A percentile compares a stretch with the other conserved stretches of the same genome.
phyloP scores from a whole-genome alignment of 2,113 vertebrate genomes.

The Mirounga angustirostris region DNA sequence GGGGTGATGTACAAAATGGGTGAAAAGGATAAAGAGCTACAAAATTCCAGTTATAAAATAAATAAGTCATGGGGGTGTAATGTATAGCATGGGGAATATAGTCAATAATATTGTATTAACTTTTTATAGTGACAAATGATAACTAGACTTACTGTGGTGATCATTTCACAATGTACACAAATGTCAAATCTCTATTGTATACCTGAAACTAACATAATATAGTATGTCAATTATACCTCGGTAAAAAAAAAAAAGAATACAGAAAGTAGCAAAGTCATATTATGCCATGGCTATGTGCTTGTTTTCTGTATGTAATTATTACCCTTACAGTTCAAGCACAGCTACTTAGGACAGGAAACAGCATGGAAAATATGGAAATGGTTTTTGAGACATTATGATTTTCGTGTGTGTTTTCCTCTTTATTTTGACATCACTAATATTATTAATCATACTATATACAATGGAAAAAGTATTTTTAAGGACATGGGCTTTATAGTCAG shows the following conservation, averaged over 20 bases:
- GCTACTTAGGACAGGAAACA: not conserved
- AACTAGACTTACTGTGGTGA: not conserved
- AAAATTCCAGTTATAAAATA: not conserved
- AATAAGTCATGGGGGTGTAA: not conserved
- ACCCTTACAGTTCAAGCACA: not conserved
- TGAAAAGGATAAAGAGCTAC: not conserved
- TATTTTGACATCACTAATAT: slow-evolving; percentile 28
- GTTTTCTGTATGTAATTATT: slow-evolving; percentile 51
- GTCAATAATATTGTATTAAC: not conserved
- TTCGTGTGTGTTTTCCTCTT: not conserved
- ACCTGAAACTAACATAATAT: not conserved
- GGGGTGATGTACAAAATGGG: not conserved
- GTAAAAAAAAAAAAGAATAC: not conserved
- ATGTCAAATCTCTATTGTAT: not conserved
- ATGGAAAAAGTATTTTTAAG: not conserved
- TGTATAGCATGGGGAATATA: not conserved
- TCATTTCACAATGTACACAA: not conserved
- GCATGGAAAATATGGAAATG: slow-evolving; percentile 1
- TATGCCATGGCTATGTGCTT: slow-evolving; percentile 58
- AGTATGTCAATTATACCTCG: not conserved
- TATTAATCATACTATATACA: not conserved
- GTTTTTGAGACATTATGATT: not conserved
- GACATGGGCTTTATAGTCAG: not conserved
- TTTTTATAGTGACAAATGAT: not conserved
- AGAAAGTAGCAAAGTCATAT: slow-evolving; percentile 29